phyloP scores from a whole-genome alignment of 1,140 invertebrate genomes.

The Ceratosolen fusciceps region DNA sequence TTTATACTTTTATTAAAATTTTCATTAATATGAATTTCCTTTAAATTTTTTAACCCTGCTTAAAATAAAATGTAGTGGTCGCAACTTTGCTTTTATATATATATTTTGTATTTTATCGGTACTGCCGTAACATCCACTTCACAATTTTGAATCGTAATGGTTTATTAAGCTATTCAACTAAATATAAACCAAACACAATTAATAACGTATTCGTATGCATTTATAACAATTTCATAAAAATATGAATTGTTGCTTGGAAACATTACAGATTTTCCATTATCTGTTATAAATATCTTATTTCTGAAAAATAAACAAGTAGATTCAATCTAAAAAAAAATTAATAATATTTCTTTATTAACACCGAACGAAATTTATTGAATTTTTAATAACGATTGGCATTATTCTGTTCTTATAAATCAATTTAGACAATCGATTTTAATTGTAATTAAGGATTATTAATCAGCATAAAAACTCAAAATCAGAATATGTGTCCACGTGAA shows the following conservation, averaged over 20 bases:
- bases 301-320: too few relatives aligned
- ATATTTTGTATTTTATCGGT: constrained; percentile 25
- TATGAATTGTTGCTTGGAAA: too few relatives aligned
- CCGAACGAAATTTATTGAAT: background rate
- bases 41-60: constrained; percentile 7
- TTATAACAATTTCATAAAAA: too few relatives aligned
- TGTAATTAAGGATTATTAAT: background rate
- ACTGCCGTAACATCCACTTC: constrained; percentile 35
- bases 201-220: too few relatives aligned
- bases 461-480: background rate
- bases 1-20: background rate
- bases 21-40: background rate
- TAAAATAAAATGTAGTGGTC: constrained; percentile 9
- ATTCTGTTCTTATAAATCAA: background rate
- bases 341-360: background rate
- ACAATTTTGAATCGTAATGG: background rate
- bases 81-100: constrained; percentile 12
- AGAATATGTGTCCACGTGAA: background rate
- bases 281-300: too few relatives aligned
- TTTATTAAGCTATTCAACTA: background rate
- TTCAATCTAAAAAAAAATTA: too few relatives aligned
- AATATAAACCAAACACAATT: too few relatives aligned
- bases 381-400: background rate
- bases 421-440: background rate
- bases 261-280: too few relatives aligned